Percentiles rank a stretch among this genome's conserved stretches.
Conservation (phyloP, 1,140 invertebrate genomes). For the Diabrotica virgifera region DNA sequence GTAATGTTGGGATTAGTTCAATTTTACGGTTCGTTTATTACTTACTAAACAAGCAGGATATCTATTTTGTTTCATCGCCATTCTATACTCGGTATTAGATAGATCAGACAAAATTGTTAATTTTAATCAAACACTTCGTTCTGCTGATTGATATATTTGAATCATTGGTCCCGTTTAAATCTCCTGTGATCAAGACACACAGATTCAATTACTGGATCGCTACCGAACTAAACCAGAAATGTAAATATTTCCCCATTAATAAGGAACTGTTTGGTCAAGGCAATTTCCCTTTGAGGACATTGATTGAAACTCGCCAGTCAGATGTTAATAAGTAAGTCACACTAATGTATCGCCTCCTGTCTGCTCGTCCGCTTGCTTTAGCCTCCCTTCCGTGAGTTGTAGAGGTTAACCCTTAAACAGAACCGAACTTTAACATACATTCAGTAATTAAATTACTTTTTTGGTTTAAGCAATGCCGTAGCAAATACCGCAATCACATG, state of each 20-base stretch:
- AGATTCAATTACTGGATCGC: background rate
- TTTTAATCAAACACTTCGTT: no score
- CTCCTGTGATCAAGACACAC: background rate
- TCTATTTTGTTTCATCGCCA: no score
- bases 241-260: slow-evolving; percentile 16
- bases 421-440: no score
- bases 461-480: no score
- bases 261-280: slow-evolving; percentile 20
- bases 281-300: slow-evolving; percentile 36
- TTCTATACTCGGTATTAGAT: no score
- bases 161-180: background rate
- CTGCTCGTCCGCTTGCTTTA: slow-evolving; percentile 15
- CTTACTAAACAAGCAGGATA: no score
- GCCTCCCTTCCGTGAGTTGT: background rate
- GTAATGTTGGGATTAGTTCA: no score
- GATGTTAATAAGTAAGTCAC: slow-evolving; percentile 32
- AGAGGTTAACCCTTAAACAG: no score
- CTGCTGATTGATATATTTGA: background rate
- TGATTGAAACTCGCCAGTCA: slow-evolving; percentile 32
- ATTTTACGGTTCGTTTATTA: no score
- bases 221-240: background rate
- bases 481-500: no score
- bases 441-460: no score
- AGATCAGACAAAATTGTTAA: no score
- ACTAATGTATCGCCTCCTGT: slow-evolving; percentile 32